Conservation (phyloP, 2,888 invertebrate genomes). For the Tenodera sinensis region DNA sequence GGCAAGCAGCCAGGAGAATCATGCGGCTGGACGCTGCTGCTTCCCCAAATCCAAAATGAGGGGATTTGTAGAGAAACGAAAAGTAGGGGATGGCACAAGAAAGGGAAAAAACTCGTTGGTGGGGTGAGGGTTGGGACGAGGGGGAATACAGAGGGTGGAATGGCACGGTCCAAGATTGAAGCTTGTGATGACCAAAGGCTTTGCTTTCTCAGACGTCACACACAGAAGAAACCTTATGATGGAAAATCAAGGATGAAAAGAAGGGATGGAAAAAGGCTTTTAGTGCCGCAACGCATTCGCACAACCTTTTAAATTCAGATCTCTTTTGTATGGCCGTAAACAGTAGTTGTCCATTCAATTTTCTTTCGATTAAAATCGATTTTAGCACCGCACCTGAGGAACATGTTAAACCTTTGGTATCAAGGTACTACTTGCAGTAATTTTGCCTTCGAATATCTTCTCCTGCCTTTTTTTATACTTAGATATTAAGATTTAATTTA, state of each 20-base stretch:
- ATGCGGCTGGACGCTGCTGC: not conserved
- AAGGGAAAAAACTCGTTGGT: not conserved
- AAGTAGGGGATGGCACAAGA: constrained; percentile 3
- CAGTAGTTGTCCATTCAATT: too few species aligned
- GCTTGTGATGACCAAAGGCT: constrained; percentile 29
- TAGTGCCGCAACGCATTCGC: not conserved
- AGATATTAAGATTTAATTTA: too few species aligned
- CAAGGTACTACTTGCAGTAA: too few species aligned
- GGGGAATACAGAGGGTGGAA: constrained; percentile 11
- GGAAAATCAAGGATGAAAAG: constrained; percentile 2
- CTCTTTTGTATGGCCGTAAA: too few species aligned
- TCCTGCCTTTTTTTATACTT: too few species aligned
- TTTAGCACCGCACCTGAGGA: too few species aligned
- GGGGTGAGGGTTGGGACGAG: not conserved
- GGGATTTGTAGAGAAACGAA: constrained; percentile 27
- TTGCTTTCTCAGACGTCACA: constrained; percentile 15
- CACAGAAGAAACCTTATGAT: constrained; percentile 13
- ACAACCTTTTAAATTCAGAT: not conserved
- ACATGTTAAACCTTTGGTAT: too few species aligned
- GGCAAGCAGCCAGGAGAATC: not conserved
- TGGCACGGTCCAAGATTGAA: constrained; percentile 7
- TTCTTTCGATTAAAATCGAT: too few species aligned
- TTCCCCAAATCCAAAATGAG: constrained; percentile 26
- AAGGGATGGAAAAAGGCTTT: not conserved
- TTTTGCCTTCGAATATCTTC: too few species aligned